A percentile compares a stretch with the other conserved stretches of the same genome.
phyloP scores from a whole-genome alignment of 2,113 vertebrate species.

The Hypomesus transpacificus region DNA sequence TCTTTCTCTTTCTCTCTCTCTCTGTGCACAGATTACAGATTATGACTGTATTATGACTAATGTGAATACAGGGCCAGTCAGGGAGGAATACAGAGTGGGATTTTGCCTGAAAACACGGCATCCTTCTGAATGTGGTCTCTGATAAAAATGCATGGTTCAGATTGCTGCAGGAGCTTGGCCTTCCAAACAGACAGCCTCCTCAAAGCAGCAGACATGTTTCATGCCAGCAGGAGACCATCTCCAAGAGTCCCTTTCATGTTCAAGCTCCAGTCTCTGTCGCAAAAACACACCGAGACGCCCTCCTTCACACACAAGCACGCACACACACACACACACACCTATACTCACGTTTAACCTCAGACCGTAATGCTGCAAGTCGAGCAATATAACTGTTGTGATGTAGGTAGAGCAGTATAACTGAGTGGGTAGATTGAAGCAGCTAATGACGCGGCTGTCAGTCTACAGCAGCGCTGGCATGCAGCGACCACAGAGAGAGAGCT shows the following conservation, averaged over 20 bases:
- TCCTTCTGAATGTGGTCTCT: no score
- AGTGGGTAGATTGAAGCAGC: no score
- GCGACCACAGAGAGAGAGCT: neutral
- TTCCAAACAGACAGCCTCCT: constrained; percentile 11
- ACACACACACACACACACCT: neutral
- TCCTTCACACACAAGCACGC: neutral
- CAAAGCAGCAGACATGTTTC: constrained; percentile 56
- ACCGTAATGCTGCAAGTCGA: no score
- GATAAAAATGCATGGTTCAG: no score
- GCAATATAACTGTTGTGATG: no score
- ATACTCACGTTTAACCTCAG: neutral
- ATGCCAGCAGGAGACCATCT: constrained; percentile 46
- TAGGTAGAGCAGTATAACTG: no score
- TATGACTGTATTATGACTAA: no score
- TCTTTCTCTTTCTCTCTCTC: neutral
- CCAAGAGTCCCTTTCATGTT: constrained; percentile 44
- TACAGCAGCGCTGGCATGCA: neutral
- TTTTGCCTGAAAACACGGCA: no score
- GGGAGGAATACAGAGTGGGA: neutral
- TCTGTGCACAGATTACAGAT: no score
- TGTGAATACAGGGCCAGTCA: neutral
- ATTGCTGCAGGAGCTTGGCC: neutral
- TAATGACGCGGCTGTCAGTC: no score
- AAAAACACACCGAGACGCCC: constrained; percentile 19
- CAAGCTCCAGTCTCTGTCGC: constrained; percentile 33